These are phyloP conservation scores for Leucozona laternaria DNA, from an alignment of 2,888 invertebrate genomes.

Conservation along the genomic window DNA sequence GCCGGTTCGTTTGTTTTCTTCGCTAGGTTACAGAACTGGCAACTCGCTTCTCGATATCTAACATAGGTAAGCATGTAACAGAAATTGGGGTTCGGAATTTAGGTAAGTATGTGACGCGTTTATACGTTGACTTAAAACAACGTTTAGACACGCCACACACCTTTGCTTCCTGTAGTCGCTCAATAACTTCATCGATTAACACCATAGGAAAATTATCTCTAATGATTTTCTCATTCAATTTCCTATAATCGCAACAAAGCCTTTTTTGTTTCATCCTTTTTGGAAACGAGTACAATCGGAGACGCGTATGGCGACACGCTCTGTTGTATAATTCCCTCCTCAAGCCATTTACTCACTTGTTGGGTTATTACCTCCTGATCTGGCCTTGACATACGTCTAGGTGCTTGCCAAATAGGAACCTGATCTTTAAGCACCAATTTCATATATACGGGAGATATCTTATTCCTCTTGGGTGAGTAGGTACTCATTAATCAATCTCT, in stretches of 20 bases:
- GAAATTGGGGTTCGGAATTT: no score
- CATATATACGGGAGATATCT: neutral
- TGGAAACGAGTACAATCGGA: slow-evolving; percentile 42
- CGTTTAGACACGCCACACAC: no score
- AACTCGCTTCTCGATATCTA: no score
- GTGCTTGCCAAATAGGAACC: neutral
- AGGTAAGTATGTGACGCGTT: no score
- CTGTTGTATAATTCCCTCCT: slow-evolving; percentile 52
- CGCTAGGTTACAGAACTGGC: no score
- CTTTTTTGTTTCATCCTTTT: slow-evolving; percentile 25
- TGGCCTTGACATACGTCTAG: neutral
- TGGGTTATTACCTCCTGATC: neutral
- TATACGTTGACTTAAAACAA: no score
- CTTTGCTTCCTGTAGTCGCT: slow-evolving; percentile 60
- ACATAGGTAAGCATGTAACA: no score
- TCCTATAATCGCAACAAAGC: no score
- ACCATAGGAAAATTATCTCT: no score
- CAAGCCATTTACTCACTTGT: slow-evolving; percentile 66
- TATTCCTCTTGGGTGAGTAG: neutral
- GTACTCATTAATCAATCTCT: neutral
- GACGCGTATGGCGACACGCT: slow-evolving; percentile 68
- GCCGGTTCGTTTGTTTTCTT: no score
- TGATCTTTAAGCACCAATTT: neutral
- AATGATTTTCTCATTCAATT: no score
- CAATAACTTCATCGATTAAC: slow-evolving; percentile 73